Evolutionary conservation across 2,888 invertebrate genomes (phyloP), one percentile per base, ranked within the genome.

Genomic region (Ophioninae sp.): DNA sequence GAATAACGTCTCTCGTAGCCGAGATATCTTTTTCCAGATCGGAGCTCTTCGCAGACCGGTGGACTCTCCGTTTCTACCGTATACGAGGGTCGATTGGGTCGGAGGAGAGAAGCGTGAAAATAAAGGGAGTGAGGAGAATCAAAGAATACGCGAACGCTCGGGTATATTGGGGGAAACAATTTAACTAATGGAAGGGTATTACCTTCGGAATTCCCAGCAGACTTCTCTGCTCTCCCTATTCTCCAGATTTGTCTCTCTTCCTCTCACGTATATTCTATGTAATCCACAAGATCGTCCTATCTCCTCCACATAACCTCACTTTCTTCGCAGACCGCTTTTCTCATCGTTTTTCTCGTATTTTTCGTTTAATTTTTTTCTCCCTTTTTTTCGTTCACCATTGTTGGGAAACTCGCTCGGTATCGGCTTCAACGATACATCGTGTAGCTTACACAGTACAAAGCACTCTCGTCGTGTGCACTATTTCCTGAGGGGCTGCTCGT

Each of bases 171-270:
- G 86, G 84, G 87, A 90, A 91, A 91, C 91, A 91, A 91, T 91
- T 91, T 91, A 91, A 91, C 91, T 91, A 91, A 91, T 91, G 91
- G 91, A 91, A 84, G 84, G 79, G 79, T 81, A 90, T 90, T 88
- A 89, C 88, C 87, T 81, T 82, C 85, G 85, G 85, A 85, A 82
- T 80, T 79, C 79, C 82, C 82, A 79, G 72, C 79, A 82, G 82
- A 79, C 75, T 79, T 79, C 79, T 84, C 41, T 56, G 63, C 68
- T 65, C 51, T 71, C 20, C 73, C 67, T 41, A 51, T 72, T 76
- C 72, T 64, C 30, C 22, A 72, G n/a, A 61, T 13, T 67, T 65
- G 61, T 75, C 37, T 10, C 30, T 73, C 65, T 65, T 30, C 20
- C 51, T 41, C 76, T 67, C 65, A 39, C 64, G 75, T 61, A 44